Base-by-base conservation (phyloP, 1,140 invertebrate species). In the Drosophila ananassae region DNA sequence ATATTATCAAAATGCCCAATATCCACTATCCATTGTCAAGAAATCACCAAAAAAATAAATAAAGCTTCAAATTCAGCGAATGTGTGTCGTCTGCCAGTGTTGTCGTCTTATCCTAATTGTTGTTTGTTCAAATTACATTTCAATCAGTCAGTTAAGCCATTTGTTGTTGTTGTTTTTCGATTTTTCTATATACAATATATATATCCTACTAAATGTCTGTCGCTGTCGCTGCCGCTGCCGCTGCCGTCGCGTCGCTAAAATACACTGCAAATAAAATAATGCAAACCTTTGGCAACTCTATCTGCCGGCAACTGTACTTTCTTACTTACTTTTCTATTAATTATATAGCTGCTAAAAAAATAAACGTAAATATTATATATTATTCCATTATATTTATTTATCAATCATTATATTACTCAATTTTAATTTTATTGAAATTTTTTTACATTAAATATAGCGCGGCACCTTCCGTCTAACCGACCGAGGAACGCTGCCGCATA, bases 91-190 rank as follows among this genome's bases (percentile, higher is more conserved):
- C 78, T 82, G 78, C 68, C 81, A 77, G 69, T 87, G 78, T 87
- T 87, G 77, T 81, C 57, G 77, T 74, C 83, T 74, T 66, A 74
- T 41, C 25, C 60, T 87, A 64, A 81, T 61, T 78, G 82, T 85
- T 81, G 69, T 78, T 77, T 46, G 80, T 81, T 84, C 77, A 60
- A 77, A 74, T 82, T 81, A 55, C 78, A 79, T 84, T 60, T 53
- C 66, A 67, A 44, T 64, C 62, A 64, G 25, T 66, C 30, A 32
- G 34, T 60, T 48, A 66, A 63, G 47, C 60, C 81, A 84, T 85
- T 85, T 87, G 81, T 85, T 85, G 81, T 85, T 81, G 78, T 85
- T 84, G 77, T 84, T 85, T 77, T 51, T 60, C 46, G 46, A 87
- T 75, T 78, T 13, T 22, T 32, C 68, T 28, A 60, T 30, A 56